These are phyloP conservation scores for Osmerus eperlanus DNA, from an alignment of 2,113 vertebrate genomes.

Conservation along the genomic window DNA sequence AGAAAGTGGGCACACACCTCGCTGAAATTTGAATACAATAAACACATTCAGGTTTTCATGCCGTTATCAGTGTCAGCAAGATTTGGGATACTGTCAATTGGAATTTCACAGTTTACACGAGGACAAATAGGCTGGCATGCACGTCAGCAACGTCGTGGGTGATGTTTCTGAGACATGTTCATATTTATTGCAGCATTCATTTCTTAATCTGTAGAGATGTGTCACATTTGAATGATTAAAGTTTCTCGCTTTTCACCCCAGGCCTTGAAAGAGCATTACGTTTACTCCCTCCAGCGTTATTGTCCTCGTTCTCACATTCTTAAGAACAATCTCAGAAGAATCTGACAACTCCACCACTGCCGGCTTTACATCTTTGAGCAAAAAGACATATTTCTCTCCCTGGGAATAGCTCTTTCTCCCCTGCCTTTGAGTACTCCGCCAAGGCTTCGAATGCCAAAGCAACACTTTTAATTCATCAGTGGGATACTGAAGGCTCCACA, in stretches of 20 bases:
- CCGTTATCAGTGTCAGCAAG: not conserved
- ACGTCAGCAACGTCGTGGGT: not conserved
- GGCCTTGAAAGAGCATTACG: slow-evolving; percentile 3
- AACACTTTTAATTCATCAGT: slow-evolving; percentile 62
- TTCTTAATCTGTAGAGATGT: slow-evolving; percentile 19
- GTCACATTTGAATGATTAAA: slow-evolving; percentile 7
- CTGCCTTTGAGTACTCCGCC: slow-evolving; percentile 46
- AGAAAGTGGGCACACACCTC: not conserved
- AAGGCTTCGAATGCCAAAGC: slow-evolving; percentile 46
- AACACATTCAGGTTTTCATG: not conserved
- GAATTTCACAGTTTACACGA: not conserved
- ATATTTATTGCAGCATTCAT: not conserved
- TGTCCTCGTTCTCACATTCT: slow-evolving; percentile 24
- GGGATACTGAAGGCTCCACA: slow-evolving; percentile 45
- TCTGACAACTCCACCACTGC: not conserved
- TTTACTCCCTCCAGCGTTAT: slow-evolving; percentile 8
- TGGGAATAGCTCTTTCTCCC: slow-evolving; percentile 2
- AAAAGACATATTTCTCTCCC: not conserved
- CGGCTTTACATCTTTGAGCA: not conserved
- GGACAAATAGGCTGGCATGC: not conserved
- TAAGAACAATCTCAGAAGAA: not conserved
- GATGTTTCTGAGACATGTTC: not conserved
- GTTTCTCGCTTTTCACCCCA: not conserved
- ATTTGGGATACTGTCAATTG: not conserved
- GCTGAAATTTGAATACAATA: not conserved